phyloP scores from a whole-genome alignment of 1,140 invertebrate species.

The Penaeus japonicus region DNA sequence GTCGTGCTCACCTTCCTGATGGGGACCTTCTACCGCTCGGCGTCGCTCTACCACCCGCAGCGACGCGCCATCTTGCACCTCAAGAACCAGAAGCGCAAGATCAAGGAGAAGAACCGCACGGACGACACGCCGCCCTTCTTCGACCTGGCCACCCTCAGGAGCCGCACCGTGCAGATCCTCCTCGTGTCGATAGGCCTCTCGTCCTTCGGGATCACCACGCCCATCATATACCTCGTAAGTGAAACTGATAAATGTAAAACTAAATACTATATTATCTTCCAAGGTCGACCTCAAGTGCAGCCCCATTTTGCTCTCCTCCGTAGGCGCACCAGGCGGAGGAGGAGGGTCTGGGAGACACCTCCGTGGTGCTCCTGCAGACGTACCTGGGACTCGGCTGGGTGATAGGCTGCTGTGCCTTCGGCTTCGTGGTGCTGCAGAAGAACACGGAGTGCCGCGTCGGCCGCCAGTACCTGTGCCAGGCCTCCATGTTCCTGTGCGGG shows the following conservation, averaged over 20 bases:
- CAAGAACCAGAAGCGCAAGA: slow-evolving; percentile 87
- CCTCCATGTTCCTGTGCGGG: slow-evolving; percentile 80
- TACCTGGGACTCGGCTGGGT: slow-evolving; percentile 85
- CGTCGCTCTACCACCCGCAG: slow-evolving; percentile 89
- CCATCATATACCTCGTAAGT: slow-evolving; percentile 82
- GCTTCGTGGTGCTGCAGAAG: slow-evolving; percentile 81
- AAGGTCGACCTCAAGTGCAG: background rate
- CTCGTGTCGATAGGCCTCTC: slow-evolving; percentile 80
- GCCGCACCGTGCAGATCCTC: slow-evolving; percentile 83
- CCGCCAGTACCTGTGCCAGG: slow-evolving; percentile 82
- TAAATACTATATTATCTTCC: background rate
- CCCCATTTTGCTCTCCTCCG: background rate
- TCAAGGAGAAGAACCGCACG: slow-evolving; percentile 61
- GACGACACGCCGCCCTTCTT: slow-evolving; percentile 85
- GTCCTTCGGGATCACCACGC: slow-evolving; percentile 85
- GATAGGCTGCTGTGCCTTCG: slow-evolving; percentile 81
- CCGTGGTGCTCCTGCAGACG: slow-evolving; percentile 75
- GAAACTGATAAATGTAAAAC: background rate
- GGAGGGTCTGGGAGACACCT: slow-evolving; percentile 73
- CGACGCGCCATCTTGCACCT: slow-evolving; percentile 86
- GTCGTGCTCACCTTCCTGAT: slow-evolving; percentile 86
- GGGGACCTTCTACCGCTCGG: slow-evolving; percentile 87
- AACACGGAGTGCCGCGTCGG: slow-evolving; percentile 85
- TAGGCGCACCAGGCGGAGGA: slow-evolving; percentile 75
- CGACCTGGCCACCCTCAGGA: slow-evolving; percentile 83